These are phyloP conservation scores for Platalea minor DNA, from an alignment of 2,797 vertebrate species.

Conservation along the genomic window DNA sequence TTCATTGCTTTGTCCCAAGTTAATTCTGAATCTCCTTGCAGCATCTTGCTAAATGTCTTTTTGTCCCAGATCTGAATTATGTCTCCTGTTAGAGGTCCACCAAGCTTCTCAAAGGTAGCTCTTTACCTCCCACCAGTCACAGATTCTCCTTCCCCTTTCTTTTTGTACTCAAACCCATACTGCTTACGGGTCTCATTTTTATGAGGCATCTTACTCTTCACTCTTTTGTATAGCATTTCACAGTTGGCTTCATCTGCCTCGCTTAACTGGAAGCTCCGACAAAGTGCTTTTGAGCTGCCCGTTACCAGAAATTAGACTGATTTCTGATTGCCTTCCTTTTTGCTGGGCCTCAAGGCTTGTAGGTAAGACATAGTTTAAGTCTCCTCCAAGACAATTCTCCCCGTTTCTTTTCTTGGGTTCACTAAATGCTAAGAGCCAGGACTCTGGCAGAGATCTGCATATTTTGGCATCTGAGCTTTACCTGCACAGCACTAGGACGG, in stretches of 20 bases:
- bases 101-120: neutral
- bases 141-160: neutral
- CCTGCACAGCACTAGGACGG: neutral
- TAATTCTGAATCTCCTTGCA: neutral
- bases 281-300: neutral
- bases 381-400: neutral
- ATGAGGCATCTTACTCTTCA: neutral
- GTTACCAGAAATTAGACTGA: neutral
- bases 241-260: neutral
- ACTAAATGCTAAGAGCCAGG: neutral
- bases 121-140: neutral
- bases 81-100: neutral
- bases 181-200: neutral
- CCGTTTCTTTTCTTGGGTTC: neutral
- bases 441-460: neutral
- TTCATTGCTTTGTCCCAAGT: neutral
- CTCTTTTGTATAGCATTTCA: neutral
- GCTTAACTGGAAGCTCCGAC: neutral
- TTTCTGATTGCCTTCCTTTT: neutral
- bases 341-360: neutral
- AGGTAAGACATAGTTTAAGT: neutral
- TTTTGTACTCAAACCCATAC: neutral
- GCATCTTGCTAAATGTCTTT: neutral
- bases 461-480: neutral
- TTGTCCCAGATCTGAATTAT: neutral